phyloP scores from a whole-genome alignment of 2,113 vertebrate species.

The Sylvicapra grimmia region DNA sequence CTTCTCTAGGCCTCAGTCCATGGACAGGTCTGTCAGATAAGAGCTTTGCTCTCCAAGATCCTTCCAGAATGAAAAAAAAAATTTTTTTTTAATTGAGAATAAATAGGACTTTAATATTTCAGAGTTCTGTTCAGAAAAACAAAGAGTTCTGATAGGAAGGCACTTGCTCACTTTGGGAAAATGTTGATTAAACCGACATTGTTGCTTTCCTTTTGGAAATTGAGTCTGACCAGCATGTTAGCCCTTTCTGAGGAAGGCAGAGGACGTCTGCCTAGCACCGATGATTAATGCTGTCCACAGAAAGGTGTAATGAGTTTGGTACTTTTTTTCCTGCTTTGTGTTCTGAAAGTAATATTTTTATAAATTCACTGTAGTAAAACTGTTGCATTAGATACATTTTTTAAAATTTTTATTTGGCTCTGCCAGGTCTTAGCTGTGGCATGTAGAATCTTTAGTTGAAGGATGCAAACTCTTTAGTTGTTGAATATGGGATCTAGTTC shows the following conservation, averaged over 20 bases:
- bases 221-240: neutral
- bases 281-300: neutral
- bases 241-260: neutral
- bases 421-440: neutral
- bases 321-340: neutral
- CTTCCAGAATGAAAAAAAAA: slow-evolving; percentile 1
- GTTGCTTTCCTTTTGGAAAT: slow-evolving; percentile 1
- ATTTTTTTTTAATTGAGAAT: neutral
- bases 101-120: neutral
- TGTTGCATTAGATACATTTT: neutral
- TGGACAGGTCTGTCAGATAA: neutral
- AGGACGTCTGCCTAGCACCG: neutral
- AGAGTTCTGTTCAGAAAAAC: neutral
- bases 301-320: neutral
- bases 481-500: neutral
- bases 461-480: neutral
- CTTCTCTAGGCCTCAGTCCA: neutral
- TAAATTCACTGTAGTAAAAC: slow-evolving; percentile 5
- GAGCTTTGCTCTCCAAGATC: neutral
- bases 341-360: slow-evolving; percentile 27
- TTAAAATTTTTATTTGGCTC: neutral
- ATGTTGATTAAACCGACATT: neutral
- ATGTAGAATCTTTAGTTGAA: neutral
- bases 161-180: neutral
- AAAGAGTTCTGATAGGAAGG: neutral